Percentiles rank a stretch among this genome's conserved stretches.
These are phyloP conservation scores for Epirrita christyi DNA, from an alignment of 2,888 invertebrate genomes.

Conservation along the genomic window DNA sequence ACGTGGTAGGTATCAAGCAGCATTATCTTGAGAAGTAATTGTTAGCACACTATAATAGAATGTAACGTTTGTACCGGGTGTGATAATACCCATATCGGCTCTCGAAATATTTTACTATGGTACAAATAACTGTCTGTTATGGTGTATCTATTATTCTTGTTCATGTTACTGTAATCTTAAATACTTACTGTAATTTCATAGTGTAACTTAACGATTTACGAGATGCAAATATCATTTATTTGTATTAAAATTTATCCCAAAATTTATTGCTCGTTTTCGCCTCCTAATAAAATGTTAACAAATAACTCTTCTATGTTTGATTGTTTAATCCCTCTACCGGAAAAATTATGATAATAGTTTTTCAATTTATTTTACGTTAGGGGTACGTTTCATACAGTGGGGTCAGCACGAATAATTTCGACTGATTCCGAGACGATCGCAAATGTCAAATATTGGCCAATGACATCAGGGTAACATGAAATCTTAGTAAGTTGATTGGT, in stretches of 20 bases:
- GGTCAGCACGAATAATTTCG: too few species aligned
- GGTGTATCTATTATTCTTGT: slow-evolving; percentile 77
- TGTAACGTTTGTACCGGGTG: slow-evolving; percentile 43
- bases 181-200: slow-evolving; percentile 78
- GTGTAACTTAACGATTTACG: slow-evolving; percentile 79
- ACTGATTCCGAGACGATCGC: too few species aligned
- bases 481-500: too few species aligned
- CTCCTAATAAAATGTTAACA: slow-evolving; percentile 85
- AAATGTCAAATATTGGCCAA: too few species aligned
- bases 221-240: slow-evolving; percentile 79
- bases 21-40: slow-evolving; percentile 40
- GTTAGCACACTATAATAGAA: slow-evolving; percentile 46
- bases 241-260: slow-evolving; percentile 81
- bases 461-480: too few species aligned
- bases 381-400: too few species aligned
- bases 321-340: slow-evolving; percentile 44
- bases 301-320: slow-evolving; percentile 63
- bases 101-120: slow-evolving; percentile 62
- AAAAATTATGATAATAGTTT: too few species aligned
- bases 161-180: slow-evolving; percentile 83
- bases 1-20: slow-evolving; percentile 38
- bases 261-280: slow-evolving; percentile 84
- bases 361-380: too few species aligned
- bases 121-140: slow-evolving; percentile 66
- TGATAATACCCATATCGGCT: slow-evolving; percentile 47